Base-by-base conservation (phyloP, 1,140 invertebrate species). In the Coboldia fuscipes region DNA sequence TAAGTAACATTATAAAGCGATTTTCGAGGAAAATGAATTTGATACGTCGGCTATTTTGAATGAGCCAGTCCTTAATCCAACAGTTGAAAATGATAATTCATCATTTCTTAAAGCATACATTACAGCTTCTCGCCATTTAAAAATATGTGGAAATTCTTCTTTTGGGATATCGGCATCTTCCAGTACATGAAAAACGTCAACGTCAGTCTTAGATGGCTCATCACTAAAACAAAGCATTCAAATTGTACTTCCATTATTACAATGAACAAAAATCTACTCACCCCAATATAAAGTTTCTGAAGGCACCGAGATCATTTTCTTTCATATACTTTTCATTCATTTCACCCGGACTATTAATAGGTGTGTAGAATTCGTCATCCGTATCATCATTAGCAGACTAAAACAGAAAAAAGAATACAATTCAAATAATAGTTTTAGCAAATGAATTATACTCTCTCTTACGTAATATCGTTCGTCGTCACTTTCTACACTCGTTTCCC, bases 161-260 rank as follows among this genome's bases (percentile, higher is more conserved):
- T 60, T 44, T 19, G 59, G 53, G 29, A 79, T 49, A 7, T 54
- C 19, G 33, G 55, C 48, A 37, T 61, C 43, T 20, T 55, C 43
- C 36, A 80, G 46, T 5, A 75, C 75, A 43, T 73, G 71, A 37
- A 63, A 69, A 29, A 78, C 75, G 22, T 72, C 62, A 36, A 67
- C 55, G 54, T 82, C 77, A 34, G 69, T 62, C 47, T 75, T 77
- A 0, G 68, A 68, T 13, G 74, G 72, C 39, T 62, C 57, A 40
- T 66, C 62, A 8, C 73, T 76, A 45, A 34, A 63, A 59, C 34
- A 41, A 39, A 40, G 38, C 20, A 32, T 21, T 3, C 12, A 10
- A n/a, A 12, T 32, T n/a, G 17, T 30, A 12, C 14, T 16, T 30
- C 19, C 18, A 34, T 27, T 20, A 24, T 26, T 18, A 18, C 29